Evolutionary conservation across 2,113 vertebrate species (phyloP).

Genomic region (Rhinopomastus cyanomelas): DNA sequence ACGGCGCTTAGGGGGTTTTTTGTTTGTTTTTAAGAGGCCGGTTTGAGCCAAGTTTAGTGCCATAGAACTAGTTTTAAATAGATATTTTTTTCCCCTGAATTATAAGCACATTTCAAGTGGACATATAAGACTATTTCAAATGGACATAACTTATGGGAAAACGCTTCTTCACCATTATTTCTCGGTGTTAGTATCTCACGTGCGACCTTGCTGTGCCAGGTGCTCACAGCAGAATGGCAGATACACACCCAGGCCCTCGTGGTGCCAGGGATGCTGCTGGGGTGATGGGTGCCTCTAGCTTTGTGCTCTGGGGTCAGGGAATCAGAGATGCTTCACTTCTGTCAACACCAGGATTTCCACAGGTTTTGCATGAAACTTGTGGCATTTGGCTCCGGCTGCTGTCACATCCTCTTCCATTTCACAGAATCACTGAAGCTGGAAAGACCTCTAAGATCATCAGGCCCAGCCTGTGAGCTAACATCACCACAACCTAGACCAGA

Average conservation of each 20-base stretch:
- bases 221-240: neutral
- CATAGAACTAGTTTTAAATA: slow-evolving; percentile 17
- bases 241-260: accelerated
- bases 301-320: neutral
- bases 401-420: neutral
- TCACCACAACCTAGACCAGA: too few relatives aligned
- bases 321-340: too few relatives aligned
- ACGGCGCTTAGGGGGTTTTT: neutral
- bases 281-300: neutral
- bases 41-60: slow-evolving; percentile 30
- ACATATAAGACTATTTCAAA: neutral
- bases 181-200: neutral
- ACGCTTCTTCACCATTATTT: neutral
- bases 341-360: neutral
- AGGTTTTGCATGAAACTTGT: neutral
- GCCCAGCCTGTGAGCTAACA: too few relatives aligned
- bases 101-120: neutral
- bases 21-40: slow-evolving; percentile 33
- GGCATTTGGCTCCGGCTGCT: neutral
- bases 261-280: neutral
- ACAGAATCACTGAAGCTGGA: too few relatives aligned
- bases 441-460: too few relatives aligned
- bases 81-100: neutral
- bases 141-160: neutral
- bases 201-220: neutral